Conservation (phyloP, 1,140 invertebrate species). For the Drosophila rhopaloa region DNA sequence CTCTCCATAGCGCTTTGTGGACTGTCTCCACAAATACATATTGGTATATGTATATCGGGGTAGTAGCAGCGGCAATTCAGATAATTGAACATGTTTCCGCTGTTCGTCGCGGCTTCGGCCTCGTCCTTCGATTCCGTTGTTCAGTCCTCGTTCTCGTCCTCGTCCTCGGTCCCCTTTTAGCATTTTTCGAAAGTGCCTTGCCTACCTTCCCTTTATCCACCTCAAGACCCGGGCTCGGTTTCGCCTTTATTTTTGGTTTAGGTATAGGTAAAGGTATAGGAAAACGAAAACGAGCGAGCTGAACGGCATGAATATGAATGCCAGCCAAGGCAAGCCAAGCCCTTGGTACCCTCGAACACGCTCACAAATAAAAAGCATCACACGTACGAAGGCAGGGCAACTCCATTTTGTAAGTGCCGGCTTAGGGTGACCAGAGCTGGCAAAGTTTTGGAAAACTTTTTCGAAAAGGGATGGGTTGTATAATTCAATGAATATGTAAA, state of each 20-base stretch:
- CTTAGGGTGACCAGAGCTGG: constrained; percentile 71
- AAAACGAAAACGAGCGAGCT: constrained; percentile 11
- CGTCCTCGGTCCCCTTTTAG: constrained; percentile 52
- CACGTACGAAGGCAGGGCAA: constrained; percentile 39
- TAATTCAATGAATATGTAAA: constrained; percentile 33
- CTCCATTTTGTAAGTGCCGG: constrained; percentile 71
- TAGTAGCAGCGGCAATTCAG: constrained; percentile 58
- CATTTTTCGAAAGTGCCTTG: constrained; percentile 68
- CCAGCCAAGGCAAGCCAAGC: constrained; percentile 50
- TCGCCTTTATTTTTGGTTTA: constrained; percentile 36
- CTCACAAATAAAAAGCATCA: constrained; percentile 13
- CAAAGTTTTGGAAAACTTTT: constrained; percentile 32
- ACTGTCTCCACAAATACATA: constrained; percentile 1
- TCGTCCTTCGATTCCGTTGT: constrained; percentile 35
- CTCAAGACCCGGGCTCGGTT: constrained; percentile 9
- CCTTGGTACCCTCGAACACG: constrained; percentile 45
- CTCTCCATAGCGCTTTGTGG: constrained; percentile 20
- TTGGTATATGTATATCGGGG: constrained; percentile 32
- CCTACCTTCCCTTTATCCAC: constrained; percentile 13
- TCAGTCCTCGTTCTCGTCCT: constrained; percentile 25
- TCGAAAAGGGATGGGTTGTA: neutral
- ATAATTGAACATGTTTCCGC: constrained; percentile 80
- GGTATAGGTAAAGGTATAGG: neutral
- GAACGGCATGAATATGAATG: constrained; percentile 36
- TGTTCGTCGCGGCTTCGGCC: constrained; percentile 35